Evolutionary conservation across 2,113 vertebrate genomes (phyloP), one percentile per base, ranked within the genome.

Genomic region (Myanophis thanlyinensis): DNA sequence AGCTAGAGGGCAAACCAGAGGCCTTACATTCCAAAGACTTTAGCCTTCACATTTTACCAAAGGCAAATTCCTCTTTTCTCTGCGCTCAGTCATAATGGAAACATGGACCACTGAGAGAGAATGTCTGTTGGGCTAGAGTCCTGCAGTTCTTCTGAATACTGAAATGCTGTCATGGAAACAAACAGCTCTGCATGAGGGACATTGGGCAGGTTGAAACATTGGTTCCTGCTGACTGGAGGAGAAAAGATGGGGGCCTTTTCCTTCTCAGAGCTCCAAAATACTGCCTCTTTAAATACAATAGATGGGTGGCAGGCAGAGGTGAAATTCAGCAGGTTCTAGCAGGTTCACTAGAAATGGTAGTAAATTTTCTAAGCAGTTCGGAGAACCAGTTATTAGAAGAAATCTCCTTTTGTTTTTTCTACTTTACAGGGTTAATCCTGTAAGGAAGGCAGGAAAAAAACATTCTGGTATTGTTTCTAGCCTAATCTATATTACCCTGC

Each of bases 151-250:
- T 88, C 62, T 91, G 59, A 91, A 91, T 22, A 48, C 80, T 52
- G 62, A 59, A 40, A 54, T 88, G 85, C 85, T 93, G 89, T 88
- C 89, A 93, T 91, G 59, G 59, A 56, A 91, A 93, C 89, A 91
- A 93, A 52, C 59, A 4, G 35, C 44, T 87, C 84, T 46, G 40
- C 53, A 15, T 20, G 13, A 90, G 48, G 85, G 85, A 90, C 48
- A 53, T 6, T 6, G 13, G 48, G 27, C 20, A 48, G 85, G 48
- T 59, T 93, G 25, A 90, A 80, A 62, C 87, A 54, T 47, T 87
- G 85, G 54, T 35, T 87, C 47, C 18, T n/a, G 56, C 20, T 87
- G 56, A 47, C 48, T 52, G 49, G 47, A 30, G 73, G 48, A n/a
- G 25, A 92, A 89, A 89, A 84, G 49, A 18, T 27, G 46, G 53